Conservation (phyloP, 2,113 vertebrate genomes). For the Eretmodus cyanostictus region DNA sequence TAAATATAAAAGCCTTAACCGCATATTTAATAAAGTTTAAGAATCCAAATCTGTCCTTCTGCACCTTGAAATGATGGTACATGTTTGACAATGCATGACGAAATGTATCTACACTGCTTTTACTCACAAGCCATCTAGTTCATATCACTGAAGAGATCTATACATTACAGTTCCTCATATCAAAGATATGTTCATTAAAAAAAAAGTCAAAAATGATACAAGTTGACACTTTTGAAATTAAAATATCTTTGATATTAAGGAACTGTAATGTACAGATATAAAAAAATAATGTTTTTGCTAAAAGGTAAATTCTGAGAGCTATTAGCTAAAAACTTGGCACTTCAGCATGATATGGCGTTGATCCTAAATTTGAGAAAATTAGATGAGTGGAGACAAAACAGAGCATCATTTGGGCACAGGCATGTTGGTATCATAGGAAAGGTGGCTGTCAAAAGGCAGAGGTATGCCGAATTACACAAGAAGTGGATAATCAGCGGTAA, state of each 20-base stretch:
- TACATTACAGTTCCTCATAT: background rate
- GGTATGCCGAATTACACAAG: background rate
- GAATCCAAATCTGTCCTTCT: background rate
- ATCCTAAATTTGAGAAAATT: background rate
- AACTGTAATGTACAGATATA: background rate
- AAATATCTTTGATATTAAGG: background rate
- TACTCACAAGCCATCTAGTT: background rate
- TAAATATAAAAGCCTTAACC: background rate
- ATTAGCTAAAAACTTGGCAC: background rate
- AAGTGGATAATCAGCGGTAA: background rate
- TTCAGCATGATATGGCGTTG: background rate
- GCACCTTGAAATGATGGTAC: background rate
- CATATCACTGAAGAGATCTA: background rate
- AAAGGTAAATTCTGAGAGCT: background rate
- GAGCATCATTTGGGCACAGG: background rate
- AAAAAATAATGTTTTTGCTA: background rate
- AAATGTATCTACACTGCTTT: background rate
- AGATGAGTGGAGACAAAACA: background rate
- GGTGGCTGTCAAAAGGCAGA: background rate
- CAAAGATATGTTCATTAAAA: background rate
- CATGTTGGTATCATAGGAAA: background rate
- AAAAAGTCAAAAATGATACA: background rate
- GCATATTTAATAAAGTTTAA: background rate
- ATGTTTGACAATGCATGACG: background rate
- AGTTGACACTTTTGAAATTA: background rate